Percentiles rank a stretch among this genome's conserved stretches.
Evolutionary conservation across 2,797 vertebrate species (phyloP).

Genomic region (Cossypha niveicapilla): DNA sequence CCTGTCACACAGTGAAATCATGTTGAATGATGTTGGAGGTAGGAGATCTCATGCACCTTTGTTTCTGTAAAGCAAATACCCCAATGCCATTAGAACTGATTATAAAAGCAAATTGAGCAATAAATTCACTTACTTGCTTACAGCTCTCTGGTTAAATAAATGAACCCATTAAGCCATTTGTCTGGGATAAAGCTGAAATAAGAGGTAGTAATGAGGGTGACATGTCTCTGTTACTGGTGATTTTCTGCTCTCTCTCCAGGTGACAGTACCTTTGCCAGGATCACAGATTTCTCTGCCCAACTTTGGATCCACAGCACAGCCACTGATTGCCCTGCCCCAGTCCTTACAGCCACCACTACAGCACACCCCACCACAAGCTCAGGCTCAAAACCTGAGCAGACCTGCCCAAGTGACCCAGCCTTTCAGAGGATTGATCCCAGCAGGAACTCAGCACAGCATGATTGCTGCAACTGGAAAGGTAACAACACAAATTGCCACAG

Average conservation of each 20-base stretch:
- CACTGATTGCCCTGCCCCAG: slow-evolving; percentile 88
- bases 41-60: neutral
- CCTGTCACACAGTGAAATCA: neutral
- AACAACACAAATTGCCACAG: neutral
- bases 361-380: slow-evolving; percentile 87
- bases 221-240: neutral
- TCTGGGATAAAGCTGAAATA: neutral
- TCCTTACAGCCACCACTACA: slow-evolving; percentile 81
- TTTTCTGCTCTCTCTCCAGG: slow-evolving; percentile 66
- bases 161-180: neutral
- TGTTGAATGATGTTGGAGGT: neutral
- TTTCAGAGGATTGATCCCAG: slow-evolving; percentile 88
- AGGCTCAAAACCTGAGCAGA: slow-evolving; percentile 86
- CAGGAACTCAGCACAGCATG: slow-evolving; percentile 90
- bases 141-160: neutral
- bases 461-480: slow-evolving; percentile 90
- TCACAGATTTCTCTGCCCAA: slow-evolving; percentile 92
- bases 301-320: slow-evolving; percentile 93
- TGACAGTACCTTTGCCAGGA: slow-evolving; percentile 89
- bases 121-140: neutral
- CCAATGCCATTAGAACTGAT: neutral
- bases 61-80: neutral
- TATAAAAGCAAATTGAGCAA: neutral
- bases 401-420: slow-evolving; percentile 87
- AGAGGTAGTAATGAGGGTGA: neutral